Evolutionary conservation across 2,888 invertebrate genomes (phyloP), one percentile per base, ranked within the genome.

Genomic region (Leptarthrus brevirostris): DNA sequence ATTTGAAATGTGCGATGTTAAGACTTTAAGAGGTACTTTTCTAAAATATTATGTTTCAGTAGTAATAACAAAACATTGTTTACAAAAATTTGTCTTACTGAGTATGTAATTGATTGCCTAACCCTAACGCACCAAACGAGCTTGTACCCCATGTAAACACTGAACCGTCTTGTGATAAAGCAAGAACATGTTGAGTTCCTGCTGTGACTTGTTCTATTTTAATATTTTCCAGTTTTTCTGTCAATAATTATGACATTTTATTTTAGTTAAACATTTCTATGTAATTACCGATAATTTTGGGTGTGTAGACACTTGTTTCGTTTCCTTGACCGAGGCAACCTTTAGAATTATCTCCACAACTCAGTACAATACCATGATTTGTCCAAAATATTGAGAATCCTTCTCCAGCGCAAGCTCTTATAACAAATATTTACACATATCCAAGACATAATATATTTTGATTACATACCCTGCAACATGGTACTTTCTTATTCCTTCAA

Each of bases 141-240:
- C 89, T 90, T 44, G 86, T 84, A 6, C 90, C 92, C 92, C 92
- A 93, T 10, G 89, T 86, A 79, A 87, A 92, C 14, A 92, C 86
- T 58, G 87, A 86, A 0, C 90, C 90, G 76, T 89, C 88, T 18
- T 86, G 85, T 22, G 88, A 87, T 16, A 92, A 83, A 0, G 89
- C 91, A 3, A 89, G 86, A 0, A 90, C 89, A 82, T 93, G 92
- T 76, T 88, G 86, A 16, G 86, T 81, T 0, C 92, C 91, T 78
- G 90, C 89, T 26, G 87, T 85, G 26, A 92, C 83, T 74, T 88
- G 86, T 12, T 86, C 84, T 5, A 92, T 89, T 79, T 89, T 88
- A 44, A 89, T 87, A 79, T 89, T 89, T 76, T 84, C 81, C 61
- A 89, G 80, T 58, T 84, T 84, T 75, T 86, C 87, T 86, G 76